Evolutionary conservation across 1,140 invertebrate species (phyloP), one percentile per base, ranked within the genome.

Genomic region (Helicoverpa zea): DNA sequence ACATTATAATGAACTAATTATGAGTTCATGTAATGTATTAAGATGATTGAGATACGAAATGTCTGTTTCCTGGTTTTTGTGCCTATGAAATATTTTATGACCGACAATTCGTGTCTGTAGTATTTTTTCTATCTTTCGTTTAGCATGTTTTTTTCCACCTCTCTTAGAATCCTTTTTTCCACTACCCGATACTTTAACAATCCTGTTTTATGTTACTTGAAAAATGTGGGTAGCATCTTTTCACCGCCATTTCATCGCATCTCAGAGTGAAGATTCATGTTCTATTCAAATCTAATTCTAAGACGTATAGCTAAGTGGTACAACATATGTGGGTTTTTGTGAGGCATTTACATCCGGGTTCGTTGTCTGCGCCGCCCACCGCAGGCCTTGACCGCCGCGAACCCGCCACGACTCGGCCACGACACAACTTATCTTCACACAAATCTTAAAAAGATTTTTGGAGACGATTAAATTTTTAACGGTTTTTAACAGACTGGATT

Each of bases 331-430:
- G 49, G 70, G 74, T 79, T 86, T 84, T 87, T 87, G 63, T 81
- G 81, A 63, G 74, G 76, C 76, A 70, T 79, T 78, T 76, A 81
- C 83, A 94, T 94, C 92, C 92, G 92, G 92, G 92, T 94, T 89
- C 86, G 87, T 81, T 81, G 81, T 84, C 83, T 84, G 63, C 84
- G 82, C 87, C 86, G 88, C 89, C 92, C 92, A 90, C 90, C 74
- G 75, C 82, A 89, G 91, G 80, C 92, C 92, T 94, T 94, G 92
- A 94, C 92, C 92, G 92, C 88, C 78, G 73, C 90, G 89, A 90
- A 90, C 91, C 85, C 84, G 80, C 74, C 78, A 76, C 68, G 81
- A 79, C 56, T 61, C 16, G 43, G 30, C 18, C 43, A 52, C 74
- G 73, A 56, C 11, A 81, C 18, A 12, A 72, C 16, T 49, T 49